A percentile compares a stretch with the other conserved stretches of the same genome.
These are phyloP conservation scores for Platypus cylindrus DNA, from an alignment of 2,888 invertebrate genomes.

Conservation along the genomic window DNA sequence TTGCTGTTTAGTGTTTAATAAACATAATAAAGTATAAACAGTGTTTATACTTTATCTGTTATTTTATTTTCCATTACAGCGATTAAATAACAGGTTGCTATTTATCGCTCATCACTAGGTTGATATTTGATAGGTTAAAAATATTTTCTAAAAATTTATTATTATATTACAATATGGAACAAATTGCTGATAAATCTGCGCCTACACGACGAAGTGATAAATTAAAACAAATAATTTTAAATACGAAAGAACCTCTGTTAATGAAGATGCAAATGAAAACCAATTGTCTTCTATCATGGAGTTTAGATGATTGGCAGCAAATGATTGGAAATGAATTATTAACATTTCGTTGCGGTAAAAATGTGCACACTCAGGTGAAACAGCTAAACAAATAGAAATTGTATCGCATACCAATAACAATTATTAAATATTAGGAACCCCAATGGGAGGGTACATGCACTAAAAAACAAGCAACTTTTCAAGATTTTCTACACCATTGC, in stretches of 20 bases:
- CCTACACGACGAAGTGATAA: too few relatives aligned
- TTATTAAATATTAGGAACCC: slow-evolving; percentile 38
- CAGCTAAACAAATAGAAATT: slow-evolving; percentile 1
- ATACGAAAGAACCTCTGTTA: slow-evolving; percentile 36
- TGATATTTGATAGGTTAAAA: too few relatives aligned
- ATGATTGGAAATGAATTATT: slow-evolving; percentile 43
- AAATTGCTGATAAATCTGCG: too few relatives aligned
- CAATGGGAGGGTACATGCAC: slow-evolving; percentile 69
- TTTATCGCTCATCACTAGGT: too few relatives aligned
- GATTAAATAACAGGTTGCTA: too few relatives aligned
- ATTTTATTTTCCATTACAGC: too few relatives aligned
- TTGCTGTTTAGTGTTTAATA: too few relatives aligned
- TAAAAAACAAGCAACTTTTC: slow-evolving; percentile 45
- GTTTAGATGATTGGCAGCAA: slow-evolving; percentile 45
- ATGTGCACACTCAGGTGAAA: slow-evolving; percentile 31
- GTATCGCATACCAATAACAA: neutral
- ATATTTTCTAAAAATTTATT: too few relatives aligned
- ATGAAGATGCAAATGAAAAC: slow-evolving; percentile 44
- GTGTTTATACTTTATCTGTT: too few relatives aligned
- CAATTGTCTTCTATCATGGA: slow-evolving; percentile 48
- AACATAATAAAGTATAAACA: too few relatives aligned
- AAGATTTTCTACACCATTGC: slow-evolving; percentile 44
- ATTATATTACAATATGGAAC: too few relatives aligned
- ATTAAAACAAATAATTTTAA: slow-evolving; percentile 7
- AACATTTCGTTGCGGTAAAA: slow-evolving; percentile 43